Percentiles rank a stretch among this genome's conserved stretches.
phyloP scores from a whole-genome alignment of 2,888 invertebrate genomes.

The Caenorhabditis virilis region DNA sequence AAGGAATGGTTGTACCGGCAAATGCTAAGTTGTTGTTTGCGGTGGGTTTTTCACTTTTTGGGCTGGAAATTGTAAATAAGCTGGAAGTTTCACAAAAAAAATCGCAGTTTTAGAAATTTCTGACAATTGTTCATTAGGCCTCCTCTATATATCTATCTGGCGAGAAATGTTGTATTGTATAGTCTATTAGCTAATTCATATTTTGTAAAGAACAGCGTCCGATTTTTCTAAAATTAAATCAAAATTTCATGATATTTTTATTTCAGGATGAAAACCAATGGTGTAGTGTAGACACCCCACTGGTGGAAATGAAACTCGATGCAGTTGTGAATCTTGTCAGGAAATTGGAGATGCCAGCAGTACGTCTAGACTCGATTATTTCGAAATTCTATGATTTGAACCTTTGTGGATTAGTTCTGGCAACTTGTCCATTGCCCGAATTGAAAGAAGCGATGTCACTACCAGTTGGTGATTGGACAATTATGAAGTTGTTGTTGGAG shows the following conservation, averaged over 20 bases:
- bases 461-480: constrained; percentile 68
- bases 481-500: constrained; percentile 63
- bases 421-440: constrained; percentile 70
- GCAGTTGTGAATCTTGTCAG: constrained; percentile 46
- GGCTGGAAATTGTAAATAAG: not conserved
- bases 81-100: not conserved
- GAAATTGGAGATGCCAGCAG: constrained; percentile 51
- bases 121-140: too few species aligned
- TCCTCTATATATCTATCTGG: too few species aligned
- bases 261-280: constrained; percentile 51
- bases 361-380: constrained; percentile 41
- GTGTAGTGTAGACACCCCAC: constrained; percentile 47
- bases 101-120: too few species aligned
- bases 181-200: too few species aligned
- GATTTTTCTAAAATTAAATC: not conserved
- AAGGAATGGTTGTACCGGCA: constrained; percentile 44
- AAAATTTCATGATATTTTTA: not conserved
- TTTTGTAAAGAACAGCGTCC: too few species aligned
- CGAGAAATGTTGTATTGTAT: not conserved
- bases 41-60: too few species aligned
- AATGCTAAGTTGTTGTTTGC: constrained; percentile 50
- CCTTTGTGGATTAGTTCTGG: constrained; percentile 66
- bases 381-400: constrained; percentile 47
- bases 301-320: constrained; percentile 58
- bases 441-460: constrained; percentile 57